Evolutionary conservation across 35 echinoderm and acorn worm genomes (phyloP), one percentile per base, ranked within the genome.

Genomic region (Diadema setosum): DNA sequence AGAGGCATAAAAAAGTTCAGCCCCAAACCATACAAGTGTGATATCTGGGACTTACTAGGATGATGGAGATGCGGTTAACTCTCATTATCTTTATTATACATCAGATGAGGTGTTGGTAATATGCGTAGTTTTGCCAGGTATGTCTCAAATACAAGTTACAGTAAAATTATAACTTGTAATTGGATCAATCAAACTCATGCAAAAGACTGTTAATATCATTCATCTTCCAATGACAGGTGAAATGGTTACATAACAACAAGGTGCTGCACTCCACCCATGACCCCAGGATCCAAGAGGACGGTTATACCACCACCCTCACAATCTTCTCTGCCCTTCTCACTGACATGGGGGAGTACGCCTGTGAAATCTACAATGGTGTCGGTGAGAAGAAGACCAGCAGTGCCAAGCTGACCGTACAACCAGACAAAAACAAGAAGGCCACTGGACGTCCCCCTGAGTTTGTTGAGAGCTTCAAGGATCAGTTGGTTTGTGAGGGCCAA

Each of bases 341-440:
- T 29, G 90, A 92, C 43, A 75, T 46, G 3, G 90, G 90, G 14
- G 32, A 42, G 37, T 92, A 92, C 74, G 61, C 90, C 26, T 92
- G 90, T 58, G 84, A 86, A 52, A 75, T 92, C 5, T 87, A 76
- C 44, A 92, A 92, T 41, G 84, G 83, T 7, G 25, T 81, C 50
- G 90, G 84, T 16, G 84, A 86, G 55, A 86, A 75, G 34, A 42
- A 87, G 20, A 57, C 45, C 26, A 81, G 84, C n/a, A 87, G 50
- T 36, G 90, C 90, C 12, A 80, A 65, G 18, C 41, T 92, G 3
- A 92, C 81, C 67, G 90, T 92, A 23, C 56, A 81, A 67, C 70
- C 58, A 30, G 84, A 75, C 33, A 81, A 46, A 36, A 57, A 67
- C 0, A 80, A 52, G 58, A 92, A 86, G 33, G 64, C 75, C 32